Conservation (phyloP, 1,140 invertebrate genomes). For the Drosophila sucinea region DNA sequence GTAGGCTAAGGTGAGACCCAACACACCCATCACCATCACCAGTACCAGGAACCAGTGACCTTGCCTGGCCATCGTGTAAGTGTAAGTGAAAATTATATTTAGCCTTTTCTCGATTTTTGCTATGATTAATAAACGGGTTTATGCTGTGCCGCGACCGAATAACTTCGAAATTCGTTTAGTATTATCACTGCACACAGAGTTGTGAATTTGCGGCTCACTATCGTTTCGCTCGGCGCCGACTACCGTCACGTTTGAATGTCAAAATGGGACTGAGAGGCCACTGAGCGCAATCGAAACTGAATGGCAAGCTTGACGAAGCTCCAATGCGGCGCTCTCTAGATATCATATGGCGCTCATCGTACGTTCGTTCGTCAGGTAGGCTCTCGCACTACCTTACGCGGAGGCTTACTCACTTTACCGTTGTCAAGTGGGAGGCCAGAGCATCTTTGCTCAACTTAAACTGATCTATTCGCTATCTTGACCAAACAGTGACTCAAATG, state of each 20-base stretch:
- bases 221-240: not conserved
- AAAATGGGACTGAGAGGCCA: constrained; percentile 21
- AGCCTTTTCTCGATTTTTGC: not conserved
- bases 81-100: constrained; percentile 11
- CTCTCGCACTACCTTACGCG: too few relatives aligned
- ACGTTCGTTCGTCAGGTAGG: constrained; percentile 21
- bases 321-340: constrained; percentile 16
- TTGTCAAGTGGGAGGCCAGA: constrained; percentile 27
- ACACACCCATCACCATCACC: constrained; percentile 13
- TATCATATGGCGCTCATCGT: not conserved
- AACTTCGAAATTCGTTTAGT: constrained; percentile 27
- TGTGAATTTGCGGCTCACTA: not conserved
- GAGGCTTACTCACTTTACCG: constrained; percentile 53
- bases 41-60: constrained; percentile 31
- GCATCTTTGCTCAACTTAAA: constrained; percentile 27
- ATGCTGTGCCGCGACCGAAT: constrained; percentile 13
- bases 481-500: not conserved
- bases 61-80: constrained; percentile 38
- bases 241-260: constrained; percentile 35
- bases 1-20: constrained; percentile 42
- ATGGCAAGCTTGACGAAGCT: not conserved
- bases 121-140: constrained; percentile 40
- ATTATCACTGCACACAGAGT: constrained; percentile 26
- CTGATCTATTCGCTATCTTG: not conserved
- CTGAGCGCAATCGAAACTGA: not conserved